These are phyloP conservation scores for Eclectus roratus DNA, from an alignment of 2,113 vertebrate genomes.

Conservation along the genomic window DNA sequence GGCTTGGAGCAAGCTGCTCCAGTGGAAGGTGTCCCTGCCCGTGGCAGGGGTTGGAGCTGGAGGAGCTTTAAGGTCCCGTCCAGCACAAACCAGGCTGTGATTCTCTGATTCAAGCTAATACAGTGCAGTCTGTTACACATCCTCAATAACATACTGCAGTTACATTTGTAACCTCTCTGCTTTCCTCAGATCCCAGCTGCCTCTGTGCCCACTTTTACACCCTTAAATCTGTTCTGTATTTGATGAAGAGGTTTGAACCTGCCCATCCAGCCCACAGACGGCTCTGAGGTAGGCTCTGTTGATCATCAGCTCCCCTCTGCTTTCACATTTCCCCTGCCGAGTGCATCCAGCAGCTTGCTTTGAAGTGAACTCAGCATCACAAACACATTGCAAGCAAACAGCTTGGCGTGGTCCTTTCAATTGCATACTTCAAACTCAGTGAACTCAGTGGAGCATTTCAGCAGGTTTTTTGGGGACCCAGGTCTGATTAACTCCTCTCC, in stretches of 20 bases:
- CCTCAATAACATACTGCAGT: neutral
- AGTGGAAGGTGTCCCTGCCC: neutral
- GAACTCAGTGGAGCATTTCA: neutral
- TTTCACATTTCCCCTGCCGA: neutral
- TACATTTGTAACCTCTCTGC: neutral
- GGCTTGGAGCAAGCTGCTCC: neutral
- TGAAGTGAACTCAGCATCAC: neutral
- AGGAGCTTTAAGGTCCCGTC: neutral
- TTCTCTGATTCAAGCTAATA: neutral
- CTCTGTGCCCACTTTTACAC: neutral
- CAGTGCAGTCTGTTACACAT: neutral
- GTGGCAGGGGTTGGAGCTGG: neutral
- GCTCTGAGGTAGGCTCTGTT: neutral
- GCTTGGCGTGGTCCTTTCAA: neutral
- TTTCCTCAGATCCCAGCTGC: neutral
- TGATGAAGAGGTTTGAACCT: neutral
- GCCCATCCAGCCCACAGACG: accelerated
- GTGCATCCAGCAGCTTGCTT: neutral
- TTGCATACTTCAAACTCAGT: neutral
- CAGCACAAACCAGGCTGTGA: neutral
- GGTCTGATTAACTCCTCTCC: neutral
- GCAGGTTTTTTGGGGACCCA: neutral
- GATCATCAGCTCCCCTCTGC: neutral
- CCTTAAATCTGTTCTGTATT: neutral
- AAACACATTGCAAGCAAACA: neutral